A percentile compares a stretch with the other conserved stretches of the same genome.
Conservation (phyloP, 2,888 invertebrate genomes). For the Aleiodes testaceus region DNA sequence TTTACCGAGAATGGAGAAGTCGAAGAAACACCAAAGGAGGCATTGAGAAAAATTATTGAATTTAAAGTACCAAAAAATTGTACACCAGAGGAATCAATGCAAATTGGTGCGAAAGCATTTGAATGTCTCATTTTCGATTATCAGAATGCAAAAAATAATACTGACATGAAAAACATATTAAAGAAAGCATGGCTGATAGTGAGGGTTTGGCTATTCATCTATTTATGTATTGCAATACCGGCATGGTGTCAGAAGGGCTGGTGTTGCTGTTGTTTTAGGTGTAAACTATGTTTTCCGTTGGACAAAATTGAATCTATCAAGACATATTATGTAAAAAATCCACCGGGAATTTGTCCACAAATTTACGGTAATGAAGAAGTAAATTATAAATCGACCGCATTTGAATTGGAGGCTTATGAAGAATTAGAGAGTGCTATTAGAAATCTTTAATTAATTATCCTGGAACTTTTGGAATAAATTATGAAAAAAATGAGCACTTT, state of each 20-base stretch:
- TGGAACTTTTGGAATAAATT: too few species aligned
- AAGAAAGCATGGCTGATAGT: constrained; percentile 65
- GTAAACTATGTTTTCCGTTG: constrained; percentile 76
- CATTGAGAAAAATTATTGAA: constrained; percentile 66
- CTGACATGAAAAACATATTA: constrained; percentile 55
- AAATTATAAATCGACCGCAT: constrained; percentile 75
- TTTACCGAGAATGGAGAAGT: constrained; percentile 69
- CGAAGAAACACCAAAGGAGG: constrained; percentile 69
- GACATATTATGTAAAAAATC: constrained; percentile 75
- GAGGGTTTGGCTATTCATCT: constrained; percentile 72
- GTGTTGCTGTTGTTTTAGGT: constrained; percentile 77
- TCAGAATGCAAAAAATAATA: constrained; percentile 58
- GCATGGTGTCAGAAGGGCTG: constrained; percentile 77
- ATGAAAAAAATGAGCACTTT: too few species aligned
- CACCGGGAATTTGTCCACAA: constrained; percentile 75
- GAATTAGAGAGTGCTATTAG: constrained; percentile 76
- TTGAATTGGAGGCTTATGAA: constrained; percentile 76
- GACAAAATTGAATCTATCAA: constrained; percentile 76
- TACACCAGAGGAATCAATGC: constrained; percentile 71
- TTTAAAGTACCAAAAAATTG: constrained; percentile 72
- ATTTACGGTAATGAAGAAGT: constrained; percentile 52
- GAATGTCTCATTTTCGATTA: constrained; percentile 71
- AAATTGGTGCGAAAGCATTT: constrained; percentile 71
- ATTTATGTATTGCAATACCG: constrained; percentile 72
- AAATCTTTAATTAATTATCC: constrained; percentile 59